Conservation (phyloP, 2,113 vertebrate species). For the Festucalex cinctus region DNA sequence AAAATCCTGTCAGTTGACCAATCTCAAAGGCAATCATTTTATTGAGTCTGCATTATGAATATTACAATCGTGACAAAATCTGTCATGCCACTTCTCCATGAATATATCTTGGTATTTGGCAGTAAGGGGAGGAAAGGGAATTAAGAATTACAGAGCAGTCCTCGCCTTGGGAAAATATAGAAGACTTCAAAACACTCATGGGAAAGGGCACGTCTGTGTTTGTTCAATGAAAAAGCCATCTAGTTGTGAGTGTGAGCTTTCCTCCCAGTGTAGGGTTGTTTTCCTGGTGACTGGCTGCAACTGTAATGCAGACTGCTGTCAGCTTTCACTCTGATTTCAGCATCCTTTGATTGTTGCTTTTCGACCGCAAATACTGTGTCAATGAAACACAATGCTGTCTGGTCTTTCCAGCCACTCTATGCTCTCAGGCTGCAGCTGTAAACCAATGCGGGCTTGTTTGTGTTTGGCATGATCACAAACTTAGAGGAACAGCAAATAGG, state of each 20-base stretch:
- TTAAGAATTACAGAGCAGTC: conserved; percentile 27
- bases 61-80: conserved; percentile 30
- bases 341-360: conserved; percentile 3
- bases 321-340: not conserved
- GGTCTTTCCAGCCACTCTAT: no score
- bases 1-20: not conserved
- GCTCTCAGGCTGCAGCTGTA: no score
- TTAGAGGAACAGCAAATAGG: no score
- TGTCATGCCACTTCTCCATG: conserved; percentile 28
- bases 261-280: conserved; percentile 4
- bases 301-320: not conserved
- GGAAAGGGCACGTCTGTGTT: not conserved
- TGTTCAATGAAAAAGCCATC: no score
- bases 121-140: conserved; percentile 22
- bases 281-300: conserved; percentile 7
- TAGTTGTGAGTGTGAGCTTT: not conserved
- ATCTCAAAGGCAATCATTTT: not conserved
- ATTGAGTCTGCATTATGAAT: no score
- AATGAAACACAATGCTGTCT: not conserved
- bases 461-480: no score
- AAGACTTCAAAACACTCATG: conserved; percentile 31
- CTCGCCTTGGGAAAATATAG: conserved; percentile 19
- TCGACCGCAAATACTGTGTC: not conserved
- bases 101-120: conserved; percentile 19
- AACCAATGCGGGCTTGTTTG: no score